Conservation (phyloP, 2,888 invertebrate species). For the Drosophila anomelani region DNA sequence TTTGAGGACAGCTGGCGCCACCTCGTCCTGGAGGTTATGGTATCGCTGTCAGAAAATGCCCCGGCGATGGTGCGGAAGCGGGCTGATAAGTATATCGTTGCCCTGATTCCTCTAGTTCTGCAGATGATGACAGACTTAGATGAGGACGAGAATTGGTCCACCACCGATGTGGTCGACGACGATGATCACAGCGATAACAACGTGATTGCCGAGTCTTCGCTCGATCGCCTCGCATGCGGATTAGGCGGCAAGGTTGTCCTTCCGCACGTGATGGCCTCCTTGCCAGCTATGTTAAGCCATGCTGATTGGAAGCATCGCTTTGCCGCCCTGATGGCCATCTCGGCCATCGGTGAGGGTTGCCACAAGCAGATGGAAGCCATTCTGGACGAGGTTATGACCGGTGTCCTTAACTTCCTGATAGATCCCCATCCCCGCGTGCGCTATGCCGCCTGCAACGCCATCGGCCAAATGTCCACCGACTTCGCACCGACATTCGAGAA, state of each 20-base stretch:
- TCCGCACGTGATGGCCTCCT: slow-evolving; percentile 93
- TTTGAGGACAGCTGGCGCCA: slow-evolving; percentile 94
- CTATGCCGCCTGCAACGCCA: slow-evolving; percentile 99
- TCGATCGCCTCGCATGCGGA: slow-evolving; percentile 98
- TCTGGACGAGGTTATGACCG: slow-evolving; percentile 96
- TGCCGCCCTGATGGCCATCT: slow-evolving; percentile 99
- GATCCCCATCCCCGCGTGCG: slow-evolving; percentile 89
- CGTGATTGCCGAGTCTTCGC: slow-evolving; percentile 97
- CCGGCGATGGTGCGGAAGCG: slow-evolving; percentile 98
- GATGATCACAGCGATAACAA: slow-evolving; percentile 98
- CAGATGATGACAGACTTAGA: slow-evolving; percentile 98
- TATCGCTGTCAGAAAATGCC: slow-evolving; percentile 94
- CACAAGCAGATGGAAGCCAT: slow-evolving; percentile 99
- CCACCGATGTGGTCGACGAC: slow-evolving; percentile 93
- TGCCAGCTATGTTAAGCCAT: slow-evolving; percentile 94
- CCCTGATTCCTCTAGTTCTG: slow-evolving; percentile 93
- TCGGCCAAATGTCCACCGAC: slow-evolving; percentile 99
- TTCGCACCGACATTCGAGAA: slow-evolving; percentile 98
- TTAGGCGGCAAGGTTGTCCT: slow-evolving; percentile 96
- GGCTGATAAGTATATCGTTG: slow-evolving; percentile 92
- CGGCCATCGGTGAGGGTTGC: slow-evolving; percentile 99
- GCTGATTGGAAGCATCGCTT: slow-evolving; percentile 95
- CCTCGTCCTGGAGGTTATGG: slow-evolving; percentile 94
- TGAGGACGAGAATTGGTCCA: slow-evolving; percentile 95
- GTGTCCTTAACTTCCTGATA: slow-evolving; percentile 93